phyloP scores from a whole-genome alignment of 2,113 vertebrate genomes.

The Numida meleagris region DNA sequence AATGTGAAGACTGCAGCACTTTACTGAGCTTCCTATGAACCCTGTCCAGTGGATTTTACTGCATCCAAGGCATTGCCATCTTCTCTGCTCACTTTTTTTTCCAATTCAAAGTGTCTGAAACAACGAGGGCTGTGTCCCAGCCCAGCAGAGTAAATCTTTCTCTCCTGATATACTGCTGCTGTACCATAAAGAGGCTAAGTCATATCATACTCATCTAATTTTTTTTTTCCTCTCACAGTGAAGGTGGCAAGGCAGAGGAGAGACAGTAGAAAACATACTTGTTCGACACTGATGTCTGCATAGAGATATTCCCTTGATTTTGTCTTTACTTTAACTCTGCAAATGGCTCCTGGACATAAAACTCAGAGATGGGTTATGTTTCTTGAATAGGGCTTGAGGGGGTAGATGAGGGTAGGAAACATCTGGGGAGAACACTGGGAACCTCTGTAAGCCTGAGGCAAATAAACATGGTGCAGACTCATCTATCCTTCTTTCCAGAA shows the following conservation, averaged over 20 bases:
- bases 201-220: not conserved
- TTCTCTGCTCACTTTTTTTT: not conserved
- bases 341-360: not conserved
- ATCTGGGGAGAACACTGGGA: not conserved
- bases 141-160: not conserved
- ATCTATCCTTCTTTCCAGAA: not conserved
- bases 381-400: not conserved
- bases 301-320: not conserved
- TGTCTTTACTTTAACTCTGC: not conserved
- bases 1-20: not conserved
- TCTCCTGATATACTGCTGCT: not conserved
- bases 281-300: accelerated
- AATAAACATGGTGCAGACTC: not conserved
- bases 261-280: not conserved
- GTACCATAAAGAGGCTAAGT: not conserved
- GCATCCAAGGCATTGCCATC: not conserved
- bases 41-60: accelerated
- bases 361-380: not conserved
- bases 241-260: not conserved
- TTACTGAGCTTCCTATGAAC: not conserved
- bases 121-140: not conserved
- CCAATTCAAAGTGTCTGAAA: not conserved
- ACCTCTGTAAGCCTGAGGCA: not conserved
- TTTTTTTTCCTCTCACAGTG: not conserved
- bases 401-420: not conserved